Percentiles rank a stretch among this genome's conserved stretches.
phyloP scores from a whole-genome alignment of 2,888 invertebrate genomes.

The Tetanocera ferruginea region DNA sequence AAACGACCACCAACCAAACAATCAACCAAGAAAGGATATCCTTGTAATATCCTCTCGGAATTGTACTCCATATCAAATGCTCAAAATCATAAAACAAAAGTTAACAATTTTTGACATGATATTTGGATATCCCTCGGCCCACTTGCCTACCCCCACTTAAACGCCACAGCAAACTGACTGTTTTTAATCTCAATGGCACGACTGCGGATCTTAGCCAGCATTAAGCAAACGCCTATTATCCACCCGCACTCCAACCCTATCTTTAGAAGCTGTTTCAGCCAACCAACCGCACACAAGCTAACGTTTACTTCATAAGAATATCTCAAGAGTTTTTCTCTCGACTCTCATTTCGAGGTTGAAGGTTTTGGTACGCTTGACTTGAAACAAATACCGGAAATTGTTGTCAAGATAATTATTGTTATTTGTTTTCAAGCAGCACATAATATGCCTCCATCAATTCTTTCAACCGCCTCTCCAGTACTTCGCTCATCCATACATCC shows the following conservation, averaged over 20 bases:
- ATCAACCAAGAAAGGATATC: slow-evolving; percentile 42
- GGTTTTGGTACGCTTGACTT: slow-evolving; percentile 60
- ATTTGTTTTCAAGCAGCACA: slow-evolving; percentile 59
- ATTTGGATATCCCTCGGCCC: slow-evolving; percentile 36
- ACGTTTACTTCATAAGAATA: background rate
- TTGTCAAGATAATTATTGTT: slow-evolving; percentile 70
- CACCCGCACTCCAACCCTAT: background rate
- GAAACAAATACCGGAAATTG: slow-evolving; percentile 69
- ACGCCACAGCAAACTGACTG: slow-evolving; percentile 36
- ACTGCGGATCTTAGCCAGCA: background rate
- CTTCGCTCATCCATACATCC: slow-evolving; percentile 30
- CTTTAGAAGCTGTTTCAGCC: background rate
- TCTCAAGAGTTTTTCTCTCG: slow-evolving; percentile 47
- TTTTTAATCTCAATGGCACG: slow-evolving; percentile 20
- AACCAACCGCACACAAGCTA: background rate
- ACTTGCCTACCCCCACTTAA: slow-evolving; percentile 22
- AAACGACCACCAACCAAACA: slow-evolving; percentile 42
- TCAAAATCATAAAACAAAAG: slow-evolving; percentile 58
- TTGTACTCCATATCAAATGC: slow-evolving; percentile 57
- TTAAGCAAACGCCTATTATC: background rate
- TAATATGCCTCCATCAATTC: slow-evolving; percentile 41
- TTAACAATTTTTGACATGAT: slow-evolving; percentile 59
- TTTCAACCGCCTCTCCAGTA: slow-evolving; percentile 3
- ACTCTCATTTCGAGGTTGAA: slow-evolving; percentile 46
- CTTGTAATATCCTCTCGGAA: slow-evolving; percentile 47